Conservation (phyloP, 2,797 vertebrate species). For the Buphagus erythrorhynchus region DNA sequence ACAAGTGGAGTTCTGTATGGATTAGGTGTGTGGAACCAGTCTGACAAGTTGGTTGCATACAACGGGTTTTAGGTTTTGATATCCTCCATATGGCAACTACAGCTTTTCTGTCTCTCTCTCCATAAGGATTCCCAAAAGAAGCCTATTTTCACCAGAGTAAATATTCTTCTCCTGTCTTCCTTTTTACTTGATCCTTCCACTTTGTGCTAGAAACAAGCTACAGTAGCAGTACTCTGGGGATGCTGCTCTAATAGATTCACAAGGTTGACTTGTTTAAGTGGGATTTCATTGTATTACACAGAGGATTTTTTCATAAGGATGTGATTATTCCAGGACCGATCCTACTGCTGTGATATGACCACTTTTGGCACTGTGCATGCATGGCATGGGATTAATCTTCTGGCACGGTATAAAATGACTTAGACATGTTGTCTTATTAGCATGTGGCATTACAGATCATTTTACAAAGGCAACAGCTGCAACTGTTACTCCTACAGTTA, state of each 20-base stretch:
- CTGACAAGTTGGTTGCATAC: background rate
- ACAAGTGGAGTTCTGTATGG: background rate
- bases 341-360: constrained; percentile 67
- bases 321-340: constrained; percentile 75
- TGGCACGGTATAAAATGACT: constrained; percentile 68
- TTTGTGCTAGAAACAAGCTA: background rate
- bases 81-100: background rate
- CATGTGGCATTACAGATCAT: constrained; percentile 69
- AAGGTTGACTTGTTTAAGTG: constrained; percentile 72
- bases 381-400: constrained; percentile 70
- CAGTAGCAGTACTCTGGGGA: constrained; percentile 47
- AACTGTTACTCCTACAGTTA: constrained; percentile 69
- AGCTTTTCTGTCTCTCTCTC: background rate
- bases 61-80: background rate
- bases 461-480: constrained; percentile 80
- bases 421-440: constrained; percentile 70
- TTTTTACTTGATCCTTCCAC: background rate
- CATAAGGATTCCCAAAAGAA: background rate
- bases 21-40: background rate
- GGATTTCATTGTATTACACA: constrained; percentile 70
- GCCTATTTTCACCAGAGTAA: constrained; percentile 5
- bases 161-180: constrained; percentile 35
- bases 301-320: constrained; percentile 69
- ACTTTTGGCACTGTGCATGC: constrained; percentile 59
- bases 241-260: constrained; percentile 54